Percentiles rank a stretch among this genome's conserved stretches.
These are phyloP conservation scores for Origma solitaria DNA, from an alignment of 2,113 vertebrate species.

Conservation along the genomic window DNA sequence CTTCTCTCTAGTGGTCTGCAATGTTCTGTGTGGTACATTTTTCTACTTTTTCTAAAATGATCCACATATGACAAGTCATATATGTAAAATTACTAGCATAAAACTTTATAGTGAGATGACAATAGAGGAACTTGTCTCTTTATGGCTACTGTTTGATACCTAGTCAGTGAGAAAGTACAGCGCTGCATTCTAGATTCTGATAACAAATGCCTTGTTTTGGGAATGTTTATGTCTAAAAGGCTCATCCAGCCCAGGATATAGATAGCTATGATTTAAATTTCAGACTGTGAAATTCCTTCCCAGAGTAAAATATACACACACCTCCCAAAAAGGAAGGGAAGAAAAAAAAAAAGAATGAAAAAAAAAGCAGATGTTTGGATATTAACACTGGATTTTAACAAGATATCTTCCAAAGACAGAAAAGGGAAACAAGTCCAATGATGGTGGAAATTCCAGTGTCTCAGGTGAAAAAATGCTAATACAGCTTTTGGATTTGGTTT, in stretches of 20 bases:
- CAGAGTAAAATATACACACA: neutral
- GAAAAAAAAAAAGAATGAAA: neutral
- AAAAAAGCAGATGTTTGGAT: neutral
- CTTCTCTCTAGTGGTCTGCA: neutral
- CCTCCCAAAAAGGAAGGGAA: neutral
- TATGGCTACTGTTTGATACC: neutral
- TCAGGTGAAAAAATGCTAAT: slow-evolving; percentile 51
- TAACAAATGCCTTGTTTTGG: neutral
- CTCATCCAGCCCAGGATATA: neutral
- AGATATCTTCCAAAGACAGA: neutral
- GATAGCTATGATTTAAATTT: neutral
- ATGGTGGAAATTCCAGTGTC: neutral
- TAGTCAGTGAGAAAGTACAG: neutral
- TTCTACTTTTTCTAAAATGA: neutral
- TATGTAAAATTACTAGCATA: neutral
- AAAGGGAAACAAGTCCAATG: neutral
- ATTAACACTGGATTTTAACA: neutral
- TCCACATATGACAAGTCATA: neutral
- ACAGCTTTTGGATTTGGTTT: neutral
- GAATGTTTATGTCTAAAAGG: neutral
- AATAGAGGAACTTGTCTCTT: neutral
- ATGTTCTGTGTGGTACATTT: neutral
- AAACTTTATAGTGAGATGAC: neutral
- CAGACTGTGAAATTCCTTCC: neutral
- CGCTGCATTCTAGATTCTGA: neutral